Evolutionary conservation across 1,140 invertebrate genomes (phyloP).

Genomic region (Lordiphosa collinella): DNA sequence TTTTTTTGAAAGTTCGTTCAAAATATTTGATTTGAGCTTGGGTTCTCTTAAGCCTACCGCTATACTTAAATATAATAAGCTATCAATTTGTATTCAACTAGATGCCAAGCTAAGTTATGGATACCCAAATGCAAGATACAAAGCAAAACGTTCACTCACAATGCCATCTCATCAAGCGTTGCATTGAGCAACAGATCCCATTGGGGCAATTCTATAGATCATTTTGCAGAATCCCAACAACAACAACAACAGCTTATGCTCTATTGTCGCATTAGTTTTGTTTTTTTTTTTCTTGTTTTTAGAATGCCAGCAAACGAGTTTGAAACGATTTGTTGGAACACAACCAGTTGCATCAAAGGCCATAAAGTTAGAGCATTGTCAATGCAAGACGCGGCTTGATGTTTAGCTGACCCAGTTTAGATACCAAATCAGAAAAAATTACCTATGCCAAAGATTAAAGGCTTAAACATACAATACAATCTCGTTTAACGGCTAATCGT

Average conservation of each 20-base stretch:
- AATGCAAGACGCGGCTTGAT: constrained; percentile 25
- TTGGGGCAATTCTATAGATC: constrained; percentile 13
- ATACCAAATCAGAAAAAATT: constrained; percentile 4
- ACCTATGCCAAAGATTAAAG: constrained; percentile 16
- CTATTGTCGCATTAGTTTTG: constrained; percentile 17
- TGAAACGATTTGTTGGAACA: constrained; percentile 34
- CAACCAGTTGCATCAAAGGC: constrained; percentile 62
- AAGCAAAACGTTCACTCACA: constrained; percentile 6
- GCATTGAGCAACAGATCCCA: neutral
- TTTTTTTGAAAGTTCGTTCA: too few relatives aligned
- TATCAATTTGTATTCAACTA: too few relatives aligned
- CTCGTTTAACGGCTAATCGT: constrained; percentile 27
- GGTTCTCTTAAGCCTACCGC: too few relatives aligned
- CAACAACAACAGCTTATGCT: constrained; percentile 11
- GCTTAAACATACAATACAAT: constrained; percentile 33
- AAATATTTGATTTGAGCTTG: too few relatives aligned
- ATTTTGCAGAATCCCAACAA: constrained; percentile 22
- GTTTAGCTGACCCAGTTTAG: constrained; percentile 33
- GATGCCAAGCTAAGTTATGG: too few relatives aligned
- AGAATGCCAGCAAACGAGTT: constrained; percentile 64
- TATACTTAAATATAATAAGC: too few relatives aligned
- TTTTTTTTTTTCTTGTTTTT: neutral
- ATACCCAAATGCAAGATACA: neutral
- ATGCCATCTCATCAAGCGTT: constrained; percentile 1
- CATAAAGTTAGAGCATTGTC: constrained; percentile 40